Base-by-base conservation (phyloP, 1,140 invertebrate species). In the Whitmania pigra region DNA sequence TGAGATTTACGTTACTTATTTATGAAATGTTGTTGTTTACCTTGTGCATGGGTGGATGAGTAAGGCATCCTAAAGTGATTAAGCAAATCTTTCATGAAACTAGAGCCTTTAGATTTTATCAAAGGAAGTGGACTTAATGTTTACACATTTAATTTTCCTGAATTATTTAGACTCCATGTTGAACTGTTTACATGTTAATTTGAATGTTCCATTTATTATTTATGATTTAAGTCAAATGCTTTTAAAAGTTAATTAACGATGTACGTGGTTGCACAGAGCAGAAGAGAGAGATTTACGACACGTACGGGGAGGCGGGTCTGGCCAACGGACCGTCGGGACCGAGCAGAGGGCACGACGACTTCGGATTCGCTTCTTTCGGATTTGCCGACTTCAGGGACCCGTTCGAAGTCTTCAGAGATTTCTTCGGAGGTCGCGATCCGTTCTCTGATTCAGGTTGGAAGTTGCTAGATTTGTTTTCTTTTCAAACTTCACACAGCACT, bases 231-330 rank as follows among this genome's bases (percentile, higher is more conserved):
- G 2, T 63, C 22, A 63, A 27, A 63, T 27, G 22, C 29, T 9
- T 20, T 20, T 17, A 27, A 31, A 27, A 63, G 22, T 27, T 63
- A 27, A 31, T 63, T 72, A 70, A 79, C 83, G 71, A 80, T 86
- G 85, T 80, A 68, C 80, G 85, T 72, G 86, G 86, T 75, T 75
- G 85, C n/a, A 77, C 78, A 31, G 78, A 94, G 69, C 97, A 98
- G 79, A 94, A 98, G 82, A 89, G 90, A 77, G 94, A 92, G 84
- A 94, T 94, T 69, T 93, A 93, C 80, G 92, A 94, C 76, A 93
- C 92, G 31, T 83, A 95, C 74, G 77, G 83, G 53, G 85, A 81
- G 69, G 83, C 82, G 25, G 76, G 78, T 63, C 78, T 78, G 76
- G 80, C 71, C 77, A 84, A 78, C 85, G 71, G 84, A 84, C 22